These are phyloP conservation scores for Pelobates fuscus DNA, from an alignment of 2,113 vertebrate genomes.

Conservation along the genomic window DNA sequence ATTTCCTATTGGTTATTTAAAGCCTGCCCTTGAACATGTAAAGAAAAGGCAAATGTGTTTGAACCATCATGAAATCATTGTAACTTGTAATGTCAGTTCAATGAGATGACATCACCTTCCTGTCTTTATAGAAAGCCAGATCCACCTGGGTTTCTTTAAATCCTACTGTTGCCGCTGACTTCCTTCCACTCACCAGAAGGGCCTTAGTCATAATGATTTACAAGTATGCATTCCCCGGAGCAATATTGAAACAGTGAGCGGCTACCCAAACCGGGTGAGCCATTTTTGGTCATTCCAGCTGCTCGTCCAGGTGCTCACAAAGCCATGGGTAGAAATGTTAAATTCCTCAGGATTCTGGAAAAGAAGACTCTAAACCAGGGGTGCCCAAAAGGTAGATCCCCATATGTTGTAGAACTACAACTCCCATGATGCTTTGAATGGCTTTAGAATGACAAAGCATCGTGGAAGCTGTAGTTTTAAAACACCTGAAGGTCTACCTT, in stretches of 20 bases:
- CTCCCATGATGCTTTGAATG: no score
- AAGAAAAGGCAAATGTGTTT: neutral
- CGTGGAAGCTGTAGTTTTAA: no score
- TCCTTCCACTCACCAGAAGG: neutral
- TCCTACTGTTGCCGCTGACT: neutral
- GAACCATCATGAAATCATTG: neutral
- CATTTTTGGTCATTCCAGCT: neutral
- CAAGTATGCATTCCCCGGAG: neutral
- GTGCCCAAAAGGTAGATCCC: no score
- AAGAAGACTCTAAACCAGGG: no score
- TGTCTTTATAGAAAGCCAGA: neutral
- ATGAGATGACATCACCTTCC: slow-evolving; percentile 5
- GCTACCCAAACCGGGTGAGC: neutral
- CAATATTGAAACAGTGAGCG: neutral
- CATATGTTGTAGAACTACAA: no score
- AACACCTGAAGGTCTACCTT: no score
- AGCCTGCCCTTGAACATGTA: neutral
- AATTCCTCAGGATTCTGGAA: no score
- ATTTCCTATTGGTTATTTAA: neutral
- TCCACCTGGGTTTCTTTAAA: neutral
- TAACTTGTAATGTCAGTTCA: neutral
- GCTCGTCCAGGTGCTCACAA: neutral
- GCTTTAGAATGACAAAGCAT: no score
- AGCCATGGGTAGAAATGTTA: no score
- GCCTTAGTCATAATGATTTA: neutral